These are phyloP conservation scores for Sebastes matsubarae DNA, from an alignment of 2,797 vertebrate genomes.

Conservation along the genomic window DNA sequence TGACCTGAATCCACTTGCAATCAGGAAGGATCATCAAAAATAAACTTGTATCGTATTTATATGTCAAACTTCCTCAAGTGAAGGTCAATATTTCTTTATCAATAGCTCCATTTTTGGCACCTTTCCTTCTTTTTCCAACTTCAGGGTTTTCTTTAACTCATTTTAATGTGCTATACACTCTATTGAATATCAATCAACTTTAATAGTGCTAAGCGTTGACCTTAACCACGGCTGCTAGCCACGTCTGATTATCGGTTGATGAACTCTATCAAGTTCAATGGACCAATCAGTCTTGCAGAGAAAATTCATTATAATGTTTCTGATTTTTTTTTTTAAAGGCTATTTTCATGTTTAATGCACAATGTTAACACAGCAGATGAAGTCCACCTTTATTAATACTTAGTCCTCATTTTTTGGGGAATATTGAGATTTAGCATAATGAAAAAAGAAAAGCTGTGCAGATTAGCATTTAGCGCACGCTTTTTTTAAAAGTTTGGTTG, in stretches of 20 bases:
- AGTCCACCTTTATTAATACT: conserved; percentile 47
- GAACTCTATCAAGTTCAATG: conserved; percentile 78
- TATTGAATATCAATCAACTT: conserved; percentile 77
- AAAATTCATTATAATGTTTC: conserved; percentile 77
- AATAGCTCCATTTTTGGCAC: conserved; percentile 22
- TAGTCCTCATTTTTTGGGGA: conserved; percentile 35
- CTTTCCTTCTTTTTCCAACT: conserved; percentile 48
- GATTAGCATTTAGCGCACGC: conserved; percentile 17
- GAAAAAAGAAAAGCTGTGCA: conserved; percentile 28
- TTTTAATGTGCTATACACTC: conserved; percentile 75
- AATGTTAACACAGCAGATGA: conserved; percentile 59
- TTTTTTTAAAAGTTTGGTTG: conserved; percentile 3
- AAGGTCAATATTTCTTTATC: conserved; percentile 51
- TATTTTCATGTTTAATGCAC: conserved; percentile 73
- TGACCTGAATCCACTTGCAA: background rate
- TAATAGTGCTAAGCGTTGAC: conserved; percentile 73
- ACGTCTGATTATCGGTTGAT: conserved; percentile 77
- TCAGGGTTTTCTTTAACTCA: conserved; percentile 49
- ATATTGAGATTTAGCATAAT: conserved; percentile 36
- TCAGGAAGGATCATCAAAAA: conserved; percentile 1
- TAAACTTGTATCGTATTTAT: conserved; percentile 10
- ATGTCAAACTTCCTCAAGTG: conserved; percentile 13
- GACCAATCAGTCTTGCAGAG: conserved; percentile 71
- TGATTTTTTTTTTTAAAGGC: conserved; percentile 54
- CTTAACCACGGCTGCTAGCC: conserved; percentile 65